These are phyloP conservation scores for Andrena marginata DNA, from an alignment of 2,888 invertebrate species.

Conservation along the genomic window DNA sequence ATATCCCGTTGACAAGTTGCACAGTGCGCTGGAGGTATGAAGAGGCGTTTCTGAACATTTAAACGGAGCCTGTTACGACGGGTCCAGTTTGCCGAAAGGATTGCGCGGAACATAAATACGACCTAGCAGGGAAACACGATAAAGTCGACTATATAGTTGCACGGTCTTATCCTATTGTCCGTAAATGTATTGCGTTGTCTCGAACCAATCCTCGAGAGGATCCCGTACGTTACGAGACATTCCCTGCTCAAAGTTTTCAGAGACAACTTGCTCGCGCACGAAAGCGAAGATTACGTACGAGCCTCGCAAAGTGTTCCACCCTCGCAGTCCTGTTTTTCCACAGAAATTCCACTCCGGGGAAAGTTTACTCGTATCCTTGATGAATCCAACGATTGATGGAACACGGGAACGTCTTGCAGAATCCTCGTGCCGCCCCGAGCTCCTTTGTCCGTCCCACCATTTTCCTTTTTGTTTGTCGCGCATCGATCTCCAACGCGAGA, in stretches of 20 bases:
- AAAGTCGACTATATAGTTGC: neutral
- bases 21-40: neutral
- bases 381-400: neutral
- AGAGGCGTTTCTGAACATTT: neutral
- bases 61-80: neutral
- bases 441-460: neutral
- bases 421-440: constrained; percentile 12
- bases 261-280: neutral
- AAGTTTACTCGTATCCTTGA: neutral
- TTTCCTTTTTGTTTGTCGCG: neutral
- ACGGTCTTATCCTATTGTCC: constrained; percentile 1
- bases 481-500: constrained; percentile 24
- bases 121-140: neutral
- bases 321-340: neutral
- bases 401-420: constrained; percentile 10
- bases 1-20: no score
- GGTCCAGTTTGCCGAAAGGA: neutral
- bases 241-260: neutral
- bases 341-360: neutral
- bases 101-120: neutral
- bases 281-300: neutral
- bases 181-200: neutral
- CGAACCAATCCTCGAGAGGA: neutral
- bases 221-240: neutral
- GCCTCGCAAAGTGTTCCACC: neutral